These are phyloP conservation scores for Oscheius sp. DNA, from an alignment of 2,888 invertebrate species.

Conservation along the genomic window DNA sequence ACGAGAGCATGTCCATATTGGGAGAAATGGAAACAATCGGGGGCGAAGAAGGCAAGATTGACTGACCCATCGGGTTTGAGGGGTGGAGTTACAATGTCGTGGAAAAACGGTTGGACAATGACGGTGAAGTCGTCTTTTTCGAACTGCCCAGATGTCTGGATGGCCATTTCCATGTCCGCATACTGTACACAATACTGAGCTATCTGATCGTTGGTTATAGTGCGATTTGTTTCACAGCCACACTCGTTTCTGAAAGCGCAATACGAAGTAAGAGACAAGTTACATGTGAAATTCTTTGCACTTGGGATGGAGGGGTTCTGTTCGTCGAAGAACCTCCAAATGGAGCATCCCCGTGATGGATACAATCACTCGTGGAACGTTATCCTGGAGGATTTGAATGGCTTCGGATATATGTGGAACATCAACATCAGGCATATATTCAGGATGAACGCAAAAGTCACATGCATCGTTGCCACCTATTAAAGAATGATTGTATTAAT, in stretches of 20 bases:
- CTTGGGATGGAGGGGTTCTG: constrained; percentile 45
- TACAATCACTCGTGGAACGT: constrained; percentile 51
- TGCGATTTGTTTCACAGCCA: constrained; percentile 41
- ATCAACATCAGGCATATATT: constrained; percentile 6
- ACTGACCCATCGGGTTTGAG: constrained; percentile 32
- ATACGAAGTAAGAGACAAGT: not conserved
- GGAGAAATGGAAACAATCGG: constrained; percentile 67
- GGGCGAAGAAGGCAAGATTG: constrained; percentile 50
- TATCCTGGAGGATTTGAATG: constrained; percentile 50
- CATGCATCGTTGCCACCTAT: constrained; percentile 64
- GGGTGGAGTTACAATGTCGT: constrained; percentile 50
- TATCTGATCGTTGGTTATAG: constrained; percentile 4
- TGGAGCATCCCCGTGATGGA: constrained; percentile 52
- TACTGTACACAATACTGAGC: constrained; percentile 42
- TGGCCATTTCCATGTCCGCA: constrained; percentile 42
- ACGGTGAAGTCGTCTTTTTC: constrained; percentile 61
- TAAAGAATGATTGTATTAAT: too few species aligned
- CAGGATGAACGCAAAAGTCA: constrained; percentile 48
- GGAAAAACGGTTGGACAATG: constrained; percentile 61
- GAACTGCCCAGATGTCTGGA: constrained; percentile 47
- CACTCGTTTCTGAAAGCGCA: constrained; percentile 48
- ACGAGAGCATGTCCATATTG: constrained; percentile 60
- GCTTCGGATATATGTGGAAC: constrained; percentile 44
- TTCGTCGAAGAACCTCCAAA: constrained; percentile 48
- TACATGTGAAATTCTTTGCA: constrained; percentile 44